Evolutionary conservation across 2,888 invertebrate species (phyloP), one percentile per base, ranked within the genome.

Genomic region (Globia sparganii): DNA sequence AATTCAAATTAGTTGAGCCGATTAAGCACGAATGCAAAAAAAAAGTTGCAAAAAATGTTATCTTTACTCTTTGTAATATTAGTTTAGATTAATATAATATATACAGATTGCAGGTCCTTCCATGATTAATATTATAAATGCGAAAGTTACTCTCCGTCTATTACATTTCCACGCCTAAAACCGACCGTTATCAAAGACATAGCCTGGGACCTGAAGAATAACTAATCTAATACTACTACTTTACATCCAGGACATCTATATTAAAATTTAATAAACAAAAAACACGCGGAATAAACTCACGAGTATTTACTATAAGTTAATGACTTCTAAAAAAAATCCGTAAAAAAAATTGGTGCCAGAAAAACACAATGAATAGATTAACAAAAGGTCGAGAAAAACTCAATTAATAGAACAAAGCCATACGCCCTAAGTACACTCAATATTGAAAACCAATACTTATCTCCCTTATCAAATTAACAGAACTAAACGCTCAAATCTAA

Each of bases 381-480:
- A 56, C n/a, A n/a, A 58, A 76, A 59, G 21, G 43, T 43, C 13
- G 53, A 28, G 9, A n/a, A 81, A 75, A 75, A 53, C 11, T 21
- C 53, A 53, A 81, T 75, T 56, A 75, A 18, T 37, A 11, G 13
- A 74, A 68, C 25, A 74, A 78, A 49, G 64, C 46, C 53, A 18
- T 37, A 43, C 67, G 15, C 18, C 68, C 18, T 49, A 59, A 84
- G 46, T 62, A 59, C 21, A n/a, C 76, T 69, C 15, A 87, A 58
- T 75, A 78, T 64, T 69, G 77, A 83, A 74, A 80, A 77, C 79
- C 77, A 77, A 78, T 75, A 73, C 75, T 84, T 81, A 88, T 88
- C 83, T 83, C 18, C 69, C 68, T 73, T 73, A 85, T 86, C 83
- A 81, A 86, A 88, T 87, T 88, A 88, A 77, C 71, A 77, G 69